phyloP scores from a whole-genome alignment of 2,797 vertebrate species.

The Ataeniobius toweri region DNA sequence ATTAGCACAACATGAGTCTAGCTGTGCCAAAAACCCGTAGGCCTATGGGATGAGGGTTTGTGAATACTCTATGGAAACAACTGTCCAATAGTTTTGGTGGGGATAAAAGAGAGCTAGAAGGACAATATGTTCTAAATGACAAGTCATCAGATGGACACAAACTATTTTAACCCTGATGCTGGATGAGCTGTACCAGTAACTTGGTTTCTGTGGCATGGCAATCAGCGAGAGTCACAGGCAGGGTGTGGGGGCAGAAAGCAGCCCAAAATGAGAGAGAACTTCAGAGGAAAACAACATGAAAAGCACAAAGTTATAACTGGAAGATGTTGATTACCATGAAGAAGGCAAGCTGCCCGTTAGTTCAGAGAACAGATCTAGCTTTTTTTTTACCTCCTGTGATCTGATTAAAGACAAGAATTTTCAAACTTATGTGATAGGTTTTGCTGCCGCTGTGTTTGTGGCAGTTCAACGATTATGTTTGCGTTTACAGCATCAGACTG shows the following conservation, averaged over 20 bases:
- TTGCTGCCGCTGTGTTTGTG: not conserved
- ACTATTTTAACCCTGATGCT: not conserved
- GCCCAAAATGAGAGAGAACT: slow-evolving; percentile 3
- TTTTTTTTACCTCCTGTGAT: slow-evolving; percentile 14
- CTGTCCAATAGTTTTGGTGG: not conserved
- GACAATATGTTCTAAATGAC: slow-evolving; percentile 1
- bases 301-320: slow-evolving; percentile 9
- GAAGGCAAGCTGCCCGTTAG: slow-evolving; percentile 16
- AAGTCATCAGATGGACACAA: slow-evolving; percentile 1
- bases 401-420: slow-evolving; percentile 13
- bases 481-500: not conserved
- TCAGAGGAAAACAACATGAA: slow-evolving; percentile 21
- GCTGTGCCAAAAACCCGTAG: not conserved
- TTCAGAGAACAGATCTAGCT: slow-evolving; percentile 13
- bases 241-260: slow-evolving; percentile 10
- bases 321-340: slow-evolving; percentile 12
- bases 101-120: not conserved
- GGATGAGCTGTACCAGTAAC: slow-evolving; percentile 2
- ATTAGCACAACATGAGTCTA: slow-evolving; percentile 1
- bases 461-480: slow-evolving; percentile 2
- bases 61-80: not conserved
- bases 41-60: not conserved
- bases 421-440: not conserved
- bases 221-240: slow-evolving; percentile 4
- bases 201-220: not conserved